These are phyloP conservation scores for Acleris holmiana DNA, from an alignment of 2,888 invertebrate species.

Conservation along the genomic window DNA sequence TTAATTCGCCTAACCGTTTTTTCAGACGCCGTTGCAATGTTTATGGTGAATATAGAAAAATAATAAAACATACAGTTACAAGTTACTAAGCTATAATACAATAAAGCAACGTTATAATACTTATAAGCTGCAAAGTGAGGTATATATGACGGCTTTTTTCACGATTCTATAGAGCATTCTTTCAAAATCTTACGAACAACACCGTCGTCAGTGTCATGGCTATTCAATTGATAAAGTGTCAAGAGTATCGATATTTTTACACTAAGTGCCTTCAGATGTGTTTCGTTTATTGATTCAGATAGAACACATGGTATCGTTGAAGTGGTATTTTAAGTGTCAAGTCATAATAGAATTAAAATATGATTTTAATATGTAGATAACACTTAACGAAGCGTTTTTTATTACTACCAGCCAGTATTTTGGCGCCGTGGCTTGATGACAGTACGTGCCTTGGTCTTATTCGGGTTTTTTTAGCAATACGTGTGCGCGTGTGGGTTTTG, in stretches of 20 bases:
- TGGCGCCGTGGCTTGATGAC: too few species aligned
- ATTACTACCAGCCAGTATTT: too few species aligned
- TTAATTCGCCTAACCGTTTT: constrained; percentile 24
- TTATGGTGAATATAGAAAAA: background rate
- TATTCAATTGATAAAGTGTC: constrained; percentile 8
- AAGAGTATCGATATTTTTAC: constrained; percentile 21
- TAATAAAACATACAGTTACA: background rate
- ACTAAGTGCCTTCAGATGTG: constrained; percentile 32
- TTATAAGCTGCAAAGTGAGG: too few species aligned
- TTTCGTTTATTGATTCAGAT: constrained; percentile 22
- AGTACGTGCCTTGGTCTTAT: too few species aligned
- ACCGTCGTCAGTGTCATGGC: constrained; percentile 2
- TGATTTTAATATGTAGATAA: constrained; percentile 35
- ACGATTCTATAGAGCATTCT: background rate
- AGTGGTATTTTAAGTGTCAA: constrained; percentile 32
- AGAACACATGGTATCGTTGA: constrained; percentile 31
- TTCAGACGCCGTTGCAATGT: background rate
- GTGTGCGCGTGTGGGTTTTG: too few species aligned
- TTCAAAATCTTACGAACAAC: background rate
- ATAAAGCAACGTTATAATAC: too few species aligned
- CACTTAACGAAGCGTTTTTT: background rate
- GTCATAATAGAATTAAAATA: constrained; percentile 31
- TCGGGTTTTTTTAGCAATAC: too few species aligned
- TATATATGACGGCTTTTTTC: too few species aligned
- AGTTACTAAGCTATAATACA: too few species aligned